Evolutionary conservation across 2,113 vertebrate species (phyloP).

Genomic region (Junco hyemalis): DNA sequence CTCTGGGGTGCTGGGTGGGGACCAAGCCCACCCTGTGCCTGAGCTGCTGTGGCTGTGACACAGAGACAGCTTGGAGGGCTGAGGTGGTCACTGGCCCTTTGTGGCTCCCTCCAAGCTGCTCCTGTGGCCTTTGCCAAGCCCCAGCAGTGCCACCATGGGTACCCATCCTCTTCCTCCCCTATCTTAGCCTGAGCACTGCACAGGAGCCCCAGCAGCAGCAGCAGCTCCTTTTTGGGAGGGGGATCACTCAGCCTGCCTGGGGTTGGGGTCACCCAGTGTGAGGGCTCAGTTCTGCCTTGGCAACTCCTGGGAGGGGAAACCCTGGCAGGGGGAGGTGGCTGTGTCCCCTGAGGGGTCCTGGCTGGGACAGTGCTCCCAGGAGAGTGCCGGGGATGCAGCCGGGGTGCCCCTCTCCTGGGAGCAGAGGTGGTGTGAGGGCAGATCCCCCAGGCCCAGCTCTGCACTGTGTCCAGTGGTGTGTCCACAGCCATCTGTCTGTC

Average conservation of each 20-base stretch:
- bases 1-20: background rate
- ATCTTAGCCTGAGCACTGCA: background rate
- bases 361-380: rapidly evolving
- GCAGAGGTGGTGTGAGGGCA: background rate
- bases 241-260: background rate
- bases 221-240: background rate
- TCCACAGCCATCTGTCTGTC: background rate
- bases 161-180: background rate
- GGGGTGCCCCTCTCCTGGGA: background rate
- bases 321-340: background rate
- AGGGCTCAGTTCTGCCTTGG: background rate
- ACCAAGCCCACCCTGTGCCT: background rate
- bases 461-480: background rate
- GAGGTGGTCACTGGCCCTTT: background rate
- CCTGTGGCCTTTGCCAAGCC: background rate
- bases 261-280: rapidly evolving
- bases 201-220: background rate
- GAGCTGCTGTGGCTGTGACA: background rate
- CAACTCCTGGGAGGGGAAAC: background rate
- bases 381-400: background rate
- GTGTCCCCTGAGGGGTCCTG: rapidly evolving
- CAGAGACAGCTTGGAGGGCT: rapidly evolving
- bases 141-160: background rate
- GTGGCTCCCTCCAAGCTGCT: background rate
- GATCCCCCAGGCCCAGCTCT: background rate